These are phyloP conservation scores for Dasysyrphus albostriatus DNA, from an alignment of 2,888 invertebrate species.

Conservation along the genomic window DNA sequence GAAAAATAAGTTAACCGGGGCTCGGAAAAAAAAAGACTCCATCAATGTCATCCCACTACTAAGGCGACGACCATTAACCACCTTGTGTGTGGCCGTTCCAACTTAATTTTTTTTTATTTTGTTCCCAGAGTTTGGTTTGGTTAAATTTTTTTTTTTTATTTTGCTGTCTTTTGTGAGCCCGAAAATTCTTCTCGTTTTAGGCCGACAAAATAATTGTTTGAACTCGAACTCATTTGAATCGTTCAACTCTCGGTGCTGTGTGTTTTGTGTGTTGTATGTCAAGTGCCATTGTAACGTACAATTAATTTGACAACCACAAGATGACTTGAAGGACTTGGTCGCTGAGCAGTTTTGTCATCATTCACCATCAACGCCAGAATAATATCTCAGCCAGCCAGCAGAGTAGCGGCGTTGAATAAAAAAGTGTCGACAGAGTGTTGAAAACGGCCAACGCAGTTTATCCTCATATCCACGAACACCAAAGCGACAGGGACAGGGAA, in stretches of 20 bases:
- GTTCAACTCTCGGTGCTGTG: conserved; percentile 14
- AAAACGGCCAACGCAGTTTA: conserved; percentile 69
- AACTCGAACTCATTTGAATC: conserved; percentile 66
- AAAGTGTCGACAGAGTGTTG: conserved; percentile 48
- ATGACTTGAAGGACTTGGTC: conserved; percentile 66
- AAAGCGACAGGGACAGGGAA: conserved; percentile 18
- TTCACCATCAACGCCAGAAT: conserved; percentile 40
- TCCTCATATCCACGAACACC: conserved; percentile 44
- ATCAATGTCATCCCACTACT: conserved; percentile 68
- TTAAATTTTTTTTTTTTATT: neutral
- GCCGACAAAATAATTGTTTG: conserved; percentile 59
- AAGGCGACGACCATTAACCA: conserved; percentile 53
- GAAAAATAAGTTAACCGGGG: conserved; percentile 42
- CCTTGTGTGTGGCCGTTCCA: conserved; percentile 70
- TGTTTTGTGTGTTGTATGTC: conserved; percentile 52
- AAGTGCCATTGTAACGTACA: conserved; percentile 65
- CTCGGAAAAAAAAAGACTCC: conserved; percentile 49
- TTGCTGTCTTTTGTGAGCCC: conserved; percentile 22
- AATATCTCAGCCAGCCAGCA: conserved; percentile 36
- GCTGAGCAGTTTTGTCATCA: conserved; percentile 59
- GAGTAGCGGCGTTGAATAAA: conserved; percentile 2
- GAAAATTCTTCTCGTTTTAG: conserved; percentile 32
- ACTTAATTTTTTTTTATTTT: neutral
- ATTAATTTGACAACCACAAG: conserved; percentile 72
- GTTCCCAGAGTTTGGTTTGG: conserved; percentile 48